Evolutionary conservation across 2,797 vertebrate species (phyloP).

Genomic region (Myotis planiceps): DNA sequence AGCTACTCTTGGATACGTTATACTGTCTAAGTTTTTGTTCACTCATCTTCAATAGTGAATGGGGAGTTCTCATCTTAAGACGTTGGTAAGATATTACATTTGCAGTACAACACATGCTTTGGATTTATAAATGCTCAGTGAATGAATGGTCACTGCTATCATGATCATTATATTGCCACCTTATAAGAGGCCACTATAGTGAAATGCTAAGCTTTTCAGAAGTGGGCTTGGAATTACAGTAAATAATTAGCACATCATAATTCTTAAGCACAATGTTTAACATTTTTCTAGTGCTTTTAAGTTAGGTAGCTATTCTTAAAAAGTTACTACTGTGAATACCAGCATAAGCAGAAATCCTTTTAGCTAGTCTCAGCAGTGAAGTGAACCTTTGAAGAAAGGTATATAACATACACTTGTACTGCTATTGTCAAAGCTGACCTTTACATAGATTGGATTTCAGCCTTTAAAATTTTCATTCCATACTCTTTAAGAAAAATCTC

Average conservation of each 20-base stretch:
- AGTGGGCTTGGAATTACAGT: background rate
- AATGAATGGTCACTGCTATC: background rate
- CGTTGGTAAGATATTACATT: background rate
- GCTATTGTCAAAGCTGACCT: background rate
- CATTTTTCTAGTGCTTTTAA: constrained; percentile 18
- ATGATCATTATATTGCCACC: background rate
- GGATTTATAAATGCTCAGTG: background rate
- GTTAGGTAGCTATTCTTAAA: background rate
- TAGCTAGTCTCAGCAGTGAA: background rate
- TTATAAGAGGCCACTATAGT: background rate
- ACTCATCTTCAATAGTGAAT: background rate
- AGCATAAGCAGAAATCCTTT: background rate
- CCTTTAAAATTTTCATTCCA: too few relatives aligned
- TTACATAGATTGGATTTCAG: too few relatives aligned
- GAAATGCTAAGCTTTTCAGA: constrained; percentile 21
- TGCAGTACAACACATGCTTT: background rate
- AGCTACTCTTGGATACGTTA: background rate
- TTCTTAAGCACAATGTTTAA: constrained; percentile 13
- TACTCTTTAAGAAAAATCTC: too few relatives aligned
- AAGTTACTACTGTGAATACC: constrained; percentile 9
- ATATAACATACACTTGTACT: background rate
- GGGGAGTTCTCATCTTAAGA: background rate
- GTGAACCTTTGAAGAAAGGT: background rate
- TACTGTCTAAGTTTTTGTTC: background rate
- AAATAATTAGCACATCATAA: background rate